Percentiles rank a stretch among this genome's conserved stretches.
Evolutionary conservation across 2,797 vertebrate genomes (phyloP).

Genomic region (Prunella strophiata): DNA sequence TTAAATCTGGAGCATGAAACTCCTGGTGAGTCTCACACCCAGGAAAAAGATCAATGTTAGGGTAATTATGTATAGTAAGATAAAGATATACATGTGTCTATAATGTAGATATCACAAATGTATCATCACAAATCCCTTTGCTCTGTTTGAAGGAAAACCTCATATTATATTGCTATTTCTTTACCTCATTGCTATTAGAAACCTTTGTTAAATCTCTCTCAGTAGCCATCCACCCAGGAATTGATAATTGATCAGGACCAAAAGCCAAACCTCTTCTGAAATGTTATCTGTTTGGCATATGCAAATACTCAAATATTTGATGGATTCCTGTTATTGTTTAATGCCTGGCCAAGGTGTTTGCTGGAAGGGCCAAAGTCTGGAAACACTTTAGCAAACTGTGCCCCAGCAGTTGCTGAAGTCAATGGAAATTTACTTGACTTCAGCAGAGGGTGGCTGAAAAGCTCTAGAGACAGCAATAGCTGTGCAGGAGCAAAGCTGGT

Average conservation of each 20-base stretch:
- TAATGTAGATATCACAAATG: background rate
- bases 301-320: background rate
- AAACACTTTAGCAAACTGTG: background rate
- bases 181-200: background rate
- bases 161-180: background rate
- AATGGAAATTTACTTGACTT: slow-evolving; percentile 26
- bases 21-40: background rate
- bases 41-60: background rate
- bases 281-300: background rate
- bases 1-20: background rate
- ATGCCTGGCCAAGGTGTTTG: background rate
- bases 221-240: background rate
- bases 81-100: background rate
- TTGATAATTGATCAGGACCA: background rate
- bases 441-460: background rate
- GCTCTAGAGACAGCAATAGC: background rate
- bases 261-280: background rate
- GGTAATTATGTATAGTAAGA: background rate
- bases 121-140: background rate
- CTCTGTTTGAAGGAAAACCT: background rate
- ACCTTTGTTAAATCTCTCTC: background rate
- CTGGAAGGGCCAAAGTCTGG: slow-evolving; percentile 23
- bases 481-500: background rate
- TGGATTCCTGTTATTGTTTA: background rate
- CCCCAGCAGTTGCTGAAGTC: background rate